phyloP scores from a whole-genome alignment of 2,797 vertebrate species.

The Gambusia yucatana region DNA sequence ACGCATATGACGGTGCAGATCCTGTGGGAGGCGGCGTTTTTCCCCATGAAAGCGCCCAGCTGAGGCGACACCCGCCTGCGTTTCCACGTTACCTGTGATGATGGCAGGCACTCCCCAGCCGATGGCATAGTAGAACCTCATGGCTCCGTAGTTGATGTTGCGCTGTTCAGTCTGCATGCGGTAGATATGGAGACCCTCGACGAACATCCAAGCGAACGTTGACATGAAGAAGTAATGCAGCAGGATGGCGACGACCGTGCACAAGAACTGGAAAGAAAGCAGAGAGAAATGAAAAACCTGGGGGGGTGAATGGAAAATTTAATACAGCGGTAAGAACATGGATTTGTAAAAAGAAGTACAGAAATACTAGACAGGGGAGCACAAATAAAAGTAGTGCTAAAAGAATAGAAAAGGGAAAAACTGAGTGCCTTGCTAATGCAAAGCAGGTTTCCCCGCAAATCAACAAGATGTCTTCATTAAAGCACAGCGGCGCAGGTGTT shows the following conservation, averaged over 20 bases:
- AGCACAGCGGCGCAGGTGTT: background rate
- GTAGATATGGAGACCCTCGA: conserved; percentile 97
- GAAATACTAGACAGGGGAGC: background rate
- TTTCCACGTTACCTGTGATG: conserved; percentile 86
- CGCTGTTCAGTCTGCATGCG: conserved; percentile 96
- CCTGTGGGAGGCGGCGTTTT: background rate
- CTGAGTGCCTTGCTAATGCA: background rate
- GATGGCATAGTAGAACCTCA: conserved; percentile 98
- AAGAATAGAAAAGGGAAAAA: background rate
- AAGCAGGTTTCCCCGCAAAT: background rate
- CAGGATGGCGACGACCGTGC: conserved; percentile 95
- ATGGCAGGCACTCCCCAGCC: conserved; percentile 98
- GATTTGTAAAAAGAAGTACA: background rate
- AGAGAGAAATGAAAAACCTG: conserved; percentile 14
- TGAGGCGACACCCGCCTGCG: background rate
- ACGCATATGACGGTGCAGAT: conserved; percentile 2
- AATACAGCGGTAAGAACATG: background rate
- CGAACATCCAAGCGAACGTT: conserved; percentile 96
- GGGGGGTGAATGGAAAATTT: background rate
- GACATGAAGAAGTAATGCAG: conserved; percentile 99
- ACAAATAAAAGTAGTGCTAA: conserved; percentile 2
- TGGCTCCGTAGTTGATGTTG: conserved; percentile 95
- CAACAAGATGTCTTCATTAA: conserved; percentile 1
- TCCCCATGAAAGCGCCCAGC: conserved; percentile 2
- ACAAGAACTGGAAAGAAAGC: conserved; percentile 85